Base-by-base conservation (phyloP, 1,140 invertebrate species). In the Drosophila bipectinata region DNA sequence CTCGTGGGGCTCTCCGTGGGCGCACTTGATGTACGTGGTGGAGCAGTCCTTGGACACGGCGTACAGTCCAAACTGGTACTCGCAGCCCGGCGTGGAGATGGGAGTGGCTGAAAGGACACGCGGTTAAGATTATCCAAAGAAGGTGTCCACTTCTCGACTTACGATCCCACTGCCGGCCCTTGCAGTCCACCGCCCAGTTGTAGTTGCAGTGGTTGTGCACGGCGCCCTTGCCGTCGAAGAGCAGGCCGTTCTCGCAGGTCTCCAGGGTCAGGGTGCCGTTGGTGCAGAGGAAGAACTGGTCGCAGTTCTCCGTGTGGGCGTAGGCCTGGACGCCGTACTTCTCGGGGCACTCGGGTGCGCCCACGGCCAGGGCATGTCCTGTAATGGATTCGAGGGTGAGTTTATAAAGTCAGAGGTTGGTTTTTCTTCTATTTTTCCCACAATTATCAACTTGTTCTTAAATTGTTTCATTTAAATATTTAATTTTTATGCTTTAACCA, bases 161-260 rank as follows among this genome's bases (percentile, higher is more conserved):
- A 97, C 96, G 92, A 84, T 97, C 95, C 88, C 95, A 95, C 83
- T 96, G 96, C 62, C 97, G 94, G n/a, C 94, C 92, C n/a, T 95
- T 97, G 87, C 97, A 98, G 67, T 98, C 93, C 1, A 97, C 97
- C 21, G 95, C 97, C 97, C 97, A 98, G 92, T 97, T 93, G 92
- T 98, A 98, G 92, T 97, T 98, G 94, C 98, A 98, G 93, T 98
- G 96, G 87, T 98, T 95, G 92, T 98, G 95, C 0, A 97, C 96
- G 3, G 94, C 94, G 2, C 97, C 97, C 82, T 97, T 97, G 37
- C 97, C 97, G 80, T 98, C 97, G 88, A 97, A 98, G 3, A 98
- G 93, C 10, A 98, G 93, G 15, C 98, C 98, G 90, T 98, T 98
- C 82, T 97, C 97, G 88, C 97, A 98, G 14, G 95, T 95, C 92